Evolutionary conservation across 2,113 vertebrate genomes (phyloP), one percentile per base, ranked within the genome.

Genomic region (Rutilus rutilus): DNA sequence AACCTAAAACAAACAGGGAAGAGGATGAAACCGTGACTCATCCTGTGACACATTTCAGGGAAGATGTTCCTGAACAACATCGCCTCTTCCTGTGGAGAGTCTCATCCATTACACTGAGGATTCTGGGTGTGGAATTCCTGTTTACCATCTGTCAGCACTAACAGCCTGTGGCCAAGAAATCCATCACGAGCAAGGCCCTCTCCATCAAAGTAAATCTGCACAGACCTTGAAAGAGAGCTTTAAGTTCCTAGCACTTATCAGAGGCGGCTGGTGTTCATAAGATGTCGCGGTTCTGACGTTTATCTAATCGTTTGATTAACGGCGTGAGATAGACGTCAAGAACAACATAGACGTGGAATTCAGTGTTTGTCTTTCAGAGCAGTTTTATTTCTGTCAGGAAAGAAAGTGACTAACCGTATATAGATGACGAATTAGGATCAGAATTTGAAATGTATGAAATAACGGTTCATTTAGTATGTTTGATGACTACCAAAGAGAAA

Each of bases 281-380:
- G 83, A 86, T 25, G 52, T 57, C n/a, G 10, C 6, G 45, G 60
- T 36, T 36, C 36, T 84, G 77, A 64, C 25, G 69, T 33, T 52
- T 62, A 86, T 80, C 14, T 39, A 19, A 86, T 57, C 39, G 0
- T 33, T 65, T 73, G 69, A 45, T 84, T 77, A 87, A 86, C 17
- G 47, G 62, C 33, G 21, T n/a, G 27, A 74, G 25, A 77, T 27
- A 9, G 9, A 82, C 39, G 47, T 65, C 27, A 79, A 25, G 15
- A 81, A 75, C 78, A 33, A 33, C 39, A 62, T 15, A 42, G 25
- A 47, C 5, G 57, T 80, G 36, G 67, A 78, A 52, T 78, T 73
- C 17, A 27, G 54, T n/a, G 11, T 54, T 47, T 78, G 9, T 5
- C 60, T 21, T 80, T 62, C 60, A 47, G 42, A 47, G 76, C 30